phyloP scores from a whole-genome alignment of 2,797 vertebrate genomes.

The Pyrrhura leucotis region DNA sequence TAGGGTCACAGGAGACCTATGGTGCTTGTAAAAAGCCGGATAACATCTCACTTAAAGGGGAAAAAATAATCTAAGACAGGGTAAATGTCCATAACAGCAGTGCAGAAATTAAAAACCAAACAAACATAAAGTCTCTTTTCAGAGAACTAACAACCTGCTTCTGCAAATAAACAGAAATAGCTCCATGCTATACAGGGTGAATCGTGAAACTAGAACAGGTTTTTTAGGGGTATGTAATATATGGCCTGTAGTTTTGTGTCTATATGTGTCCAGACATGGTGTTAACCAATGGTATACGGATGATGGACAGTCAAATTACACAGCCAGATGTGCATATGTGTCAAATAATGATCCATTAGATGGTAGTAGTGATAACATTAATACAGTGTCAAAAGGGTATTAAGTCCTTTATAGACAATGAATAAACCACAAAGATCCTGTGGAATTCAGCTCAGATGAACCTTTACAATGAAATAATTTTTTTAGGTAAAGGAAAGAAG shows the following conservation, averaged over 20 bases:
- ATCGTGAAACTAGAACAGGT: not conserved
- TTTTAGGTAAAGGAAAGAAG: not conserved
- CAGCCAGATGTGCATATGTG: not conserved
- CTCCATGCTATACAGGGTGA: fast-evolving
- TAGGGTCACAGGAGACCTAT: not conserved
- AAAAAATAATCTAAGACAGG: not conserved
- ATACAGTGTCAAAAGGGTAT: not conserved
- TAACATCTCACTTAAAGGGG: not conserved
- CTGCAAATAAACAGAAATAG: not conserved
- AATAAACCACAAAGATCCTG: not conserved
- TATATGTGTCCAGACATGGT: not conserved
- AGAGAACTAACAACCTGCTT: not conserved
- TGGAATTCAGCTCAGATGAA: not conserved
- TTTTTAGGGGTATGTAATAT: not conserved
- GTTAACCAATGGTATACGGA: not conserved
- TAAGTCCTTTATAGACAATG: not conserved
- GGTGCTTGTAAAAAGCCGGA: not conserved
- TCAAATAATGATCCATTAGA: not conserved
- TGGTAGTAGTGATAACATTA: not conserved
- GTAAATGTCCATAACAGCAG: not conserved
- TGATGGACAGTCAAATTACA: not conserved
- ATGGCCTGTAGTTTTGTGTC: not conserved
- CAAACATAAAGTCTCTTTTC: not conserved
- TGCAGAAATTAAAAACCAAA: not conserved
- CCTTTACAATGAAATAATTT: not conserved